Percentiles rank a stretch among this genome's conserved stretches.
Conservation (phyloP, 2,113 vertebrate genomes). For the Pipa parva region DNA sequence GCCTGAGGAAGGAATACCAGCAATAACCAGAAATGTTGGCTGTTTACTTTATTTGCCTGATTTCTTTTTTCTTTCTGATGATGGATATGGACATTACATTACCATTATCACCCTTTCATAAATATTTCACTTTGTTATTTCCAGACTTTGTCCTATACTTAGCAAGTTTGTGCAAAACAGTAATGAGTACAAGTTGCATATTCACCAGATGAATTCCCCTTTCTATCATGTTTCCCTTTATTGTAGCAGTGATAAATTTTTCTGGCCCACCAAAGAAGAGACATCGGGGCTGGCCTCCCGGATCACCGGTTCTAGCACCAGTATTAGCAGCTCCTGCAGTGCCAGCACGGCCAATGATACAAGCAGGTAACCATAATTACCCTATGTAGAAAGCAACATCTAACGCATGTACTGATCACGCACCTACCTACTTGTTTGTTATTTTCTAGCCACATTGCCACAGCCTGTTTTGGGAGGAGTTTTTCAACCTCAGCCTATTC, state of each 20-base stretch:
- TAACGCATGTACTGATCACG: too few relatives aligned
- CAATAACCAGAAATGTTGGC: too few relatives aligned
- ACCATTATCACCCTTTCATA: neutral
- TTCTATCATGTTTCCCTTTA: conserved; percentile 39
- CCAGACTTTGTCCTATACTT: too few relatives aligned
- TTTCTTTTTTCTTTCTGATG: too few relatives aligned
- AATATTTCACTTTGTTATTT: neutral
- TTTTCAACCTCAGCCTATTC: conserved; percentile 89
- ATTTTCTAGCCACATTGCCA: conserved; percentile 70
- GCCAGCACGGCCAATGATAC: conserved; percentile 71
- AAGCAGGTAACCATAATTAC: conserved; percentile 62
- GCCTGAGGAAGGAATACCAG: too few relatives aligned
- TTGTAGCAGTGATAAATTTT: conserved; percentile 71
- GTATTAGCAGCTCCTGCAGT: conserved; percentile 75
- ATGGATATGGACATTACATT: neutral
- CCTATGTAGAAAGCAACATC: too few relatives aligned
- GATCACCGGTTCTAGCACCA: conserved; percentile 69
- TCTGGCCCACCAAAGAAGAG: conserved; percentile 95
- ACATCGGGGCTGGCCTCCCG: conserved; percentile 90
- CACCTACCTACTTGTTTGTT: too few relatives aligned
- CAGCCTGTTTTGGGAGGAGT: conserved; percentile 74
- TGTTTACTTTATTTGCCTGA: too few relatives aligned
- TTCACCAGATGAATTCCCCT: too few relatives aligned
- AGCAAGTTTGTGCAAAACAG: too few relatives aligned
- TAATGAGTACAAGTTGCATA: too few relatives aligned